phyloP scores from a whole-genome alignment of 2,113 vertebrate genomes.

The Bettongia penicillata region DNA sequence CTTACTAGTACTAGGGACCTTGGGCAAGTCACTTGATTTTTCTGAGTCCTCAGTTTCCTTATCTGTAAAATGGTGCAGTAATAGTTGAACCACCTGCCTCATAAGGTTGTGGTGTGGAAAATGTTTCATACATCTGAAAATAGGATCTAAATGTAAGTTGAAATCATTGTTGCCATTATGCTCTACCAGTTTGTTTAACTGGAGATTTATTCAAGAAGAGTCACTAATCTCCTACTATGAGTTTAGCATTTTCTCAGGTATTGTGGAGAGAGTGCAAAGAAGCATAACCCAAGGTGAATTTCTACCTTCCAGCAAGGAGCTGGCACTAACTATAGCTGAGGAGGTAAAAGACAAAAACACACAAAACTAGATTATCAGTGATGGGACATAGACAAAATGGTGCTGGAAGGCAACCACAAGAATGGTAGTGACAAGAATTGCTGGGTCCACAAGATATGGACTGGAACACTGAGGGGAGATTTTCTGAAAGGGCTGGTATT shows the following conservation, averaged over 20 bases:
- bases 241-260: not conserved
- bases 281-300: not conserved
- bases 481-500: accelerated
- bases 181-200: not conserved
- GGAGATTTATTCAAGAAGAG: accelerated
- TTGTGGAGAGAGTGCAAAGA: not conserved
- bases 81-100: not conserved
- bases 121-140: not conserved
- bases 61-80: not conserved
- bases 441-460: not conserved
- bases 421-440: accelerated
- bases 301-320: not conserved
- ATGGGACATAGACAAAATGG: not conserved
- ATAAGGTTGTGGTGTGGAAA: not conserved
- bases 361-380: not conserved
- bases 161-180: not conserved
- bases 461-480: not conserved
- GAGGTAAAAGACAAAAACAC: not conserved
- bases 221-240: not conserved
- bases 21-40: not conserved
- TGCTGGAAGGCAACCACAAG: not conserved
- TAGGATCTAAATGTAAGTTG: not conserved
- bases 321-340: not conserved
- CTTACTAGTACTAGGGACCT: not conserved
- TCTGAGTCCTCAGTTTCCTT: not conserved